Conservation (phyloP, 1,140 invertebrate genomes). For the Vanessa atalanta region DNA sequence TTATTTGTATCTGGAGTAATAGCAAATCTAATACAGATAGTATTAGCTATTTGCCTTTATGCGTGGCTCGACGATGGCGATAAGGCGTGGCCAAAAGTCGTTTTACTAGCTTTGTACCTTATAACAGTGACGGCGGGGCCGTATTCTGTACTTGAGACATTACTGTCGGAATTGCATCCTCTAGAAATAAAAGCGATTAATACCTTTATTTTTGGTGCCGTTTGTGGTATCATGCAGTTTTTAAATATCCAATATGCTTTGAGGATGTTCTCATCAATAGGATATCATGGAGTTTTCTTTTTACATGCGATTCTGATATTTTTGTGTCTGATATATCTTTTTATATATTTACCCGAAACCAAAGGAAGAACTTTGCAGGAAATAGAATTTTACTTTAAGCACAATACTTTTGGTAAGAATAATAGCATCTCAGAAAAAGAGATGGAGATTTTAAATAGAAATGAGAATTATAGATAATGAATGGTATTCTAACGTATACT, state of each 20-base stretch:
- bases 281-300: constrained; percentile 42
- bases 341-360: constrained; percentile 39
- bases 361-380: constrained; percentile 41
- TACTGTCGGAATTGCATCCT: constrained; percentile 35
- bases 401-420: constrained; percentile 17
- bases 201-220: constrained; percentile 21
- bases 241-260: constrained; percentile 33
- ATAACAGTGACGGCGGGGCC: constrained; percentile 31
- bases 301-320: constrained; percentile 24
- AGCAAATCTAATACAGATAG: constrained; percentile 23
- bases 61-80: constrained; percentile 16
- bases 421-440: not conserved
- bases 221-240: constrained; percentile 36
- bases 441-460: constrained; percentile 3
- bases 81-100: constrained; percentile 29
- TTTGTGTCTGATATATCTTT: constrained; percentile 35
- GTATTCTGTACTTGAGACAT: constrained; percentile 35
- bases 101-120: constrained; percentile 34
- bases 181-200: constrained; percentile 36
- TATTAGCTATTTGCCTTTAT: constrained; percentile 34
- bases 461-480: not conserved
- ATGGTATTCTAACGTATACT: too few relatives aligned
- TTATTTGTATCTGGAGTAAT: constrained; percentile 34
- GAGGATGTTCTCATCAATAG: constrained; percentile 32
- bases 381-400: constrained; percentile 41